phyloP scores from a whole-genome alignment of 2,797 vertebrate species.

The Gadopsis bispinosus region DNA sequence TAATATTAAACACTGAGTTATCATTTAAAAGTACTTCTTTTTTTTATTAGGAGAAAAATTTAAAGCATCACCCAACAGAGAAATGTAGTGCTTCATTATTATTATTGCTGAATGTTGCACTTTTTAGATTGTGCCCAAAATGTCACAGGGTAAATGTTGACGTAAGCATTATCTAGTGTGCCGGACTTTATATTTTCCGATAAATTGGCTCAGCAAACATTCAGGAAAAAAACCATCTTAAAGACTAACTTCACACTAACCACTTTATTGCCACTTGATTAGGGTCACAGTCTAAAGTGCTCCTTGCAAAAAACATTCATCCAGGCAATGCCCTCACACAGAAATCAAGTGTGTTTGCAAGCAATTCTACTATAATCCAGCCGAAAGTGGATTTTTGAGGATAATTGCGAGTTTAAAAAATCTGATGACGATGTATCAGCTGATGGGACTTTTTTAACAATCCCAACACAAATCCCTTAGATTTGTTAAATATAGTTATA shows the following conservation, averaged over 20 bases:
- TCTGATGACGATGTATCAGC: too few relatives aligned
- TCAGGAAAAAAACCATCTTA: neutral
- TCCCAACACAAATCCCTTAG: too few relatives aligned
- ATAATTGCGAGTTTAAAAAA: too few relatives aligned
- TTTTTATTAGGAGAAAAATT: neutral
- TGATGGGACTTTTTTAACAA: too few relatives aligned
- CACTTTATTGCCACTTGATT: neutral
- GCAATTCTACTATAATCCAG: too few relatives aligned
- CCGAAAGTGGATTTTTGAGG: too few relatives aligned
- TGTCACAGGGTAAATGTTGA: too few relatives aligned
- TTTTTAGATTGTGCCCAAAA: neutral
- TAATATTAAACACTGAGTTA: neutral
- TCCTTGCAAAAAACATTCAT: neutral
- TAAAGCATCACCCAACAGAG: neutral
- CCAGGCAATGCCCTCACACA: neutral
- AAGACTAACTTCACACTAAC: neutral
- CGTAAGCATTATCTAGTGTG: too few relatives aligned
- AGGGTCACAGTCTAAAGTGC: neutral
- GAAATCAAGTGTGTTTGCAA: too few relatives aligned
- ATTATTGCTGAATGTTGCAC: neutral
- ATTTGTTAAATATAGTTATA: too few relatives aligned
- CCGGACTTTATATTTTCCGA: too few relatives aligned
- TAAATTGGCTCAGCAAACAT: neutral
- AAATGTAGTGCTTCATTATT: neutral
- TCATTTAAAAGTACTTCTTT: constrained; percentile 3